Conservation (phyloP, 2,113 vertebrate genomes). For the Plotosus lineatus region DNA sequence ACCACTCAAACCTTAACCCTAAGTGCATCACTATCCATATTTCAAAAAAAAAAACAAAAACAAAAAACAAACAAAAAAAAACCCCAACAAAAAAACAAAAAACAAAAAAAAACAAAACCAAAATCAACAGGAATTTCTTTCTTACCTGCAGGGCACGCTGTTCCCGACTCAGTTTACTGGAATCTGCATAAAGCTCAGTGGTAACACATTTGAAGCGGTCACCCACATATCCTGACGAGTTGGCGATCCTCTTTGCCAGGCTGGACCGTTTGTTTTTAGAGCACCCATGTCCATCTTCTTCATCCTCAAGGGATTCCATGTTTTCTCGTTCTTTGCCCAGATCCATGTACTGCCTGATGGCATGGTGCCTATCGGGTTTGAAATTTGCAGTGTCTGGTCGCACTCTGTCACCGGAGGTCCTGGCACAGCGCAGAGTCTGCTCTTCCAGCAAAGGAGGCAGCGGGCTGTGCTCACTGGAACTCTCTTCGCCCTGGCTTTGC, state of each 20-base stretch:
- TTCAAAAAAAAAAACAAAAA: too few species aligned
- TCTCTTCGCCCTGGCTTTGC: conserved; percentile 53
- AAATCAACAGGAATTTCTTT: not conserved
- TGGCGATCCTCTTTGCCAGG: conserved; percentile 94
- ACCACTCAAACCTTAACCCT: not conserved
- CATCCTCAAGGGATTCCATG: conserved; percentile 69
- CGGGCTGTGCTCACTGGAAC: conserved; percentile 58
- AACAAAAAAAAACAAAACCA: too few species aligned
- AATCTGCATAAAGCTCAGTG: conserved; percentile 95
- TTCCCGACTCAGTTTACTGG: conserved; percentile 96
- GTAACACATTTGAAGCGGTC: conserved; percentile 98
- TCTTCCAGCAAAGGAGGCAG: conserved; percentile 64
- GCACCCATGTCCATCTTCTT: conserved; percentile 65
- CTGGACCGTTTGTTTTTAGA: conserved; percentile 79
- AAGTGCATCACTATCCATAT: too few species aligned
- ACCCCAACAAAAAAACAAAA: too few species aligned
- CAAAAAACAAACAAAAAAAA: too few species aligned
- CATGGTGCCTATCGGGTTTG: conserved; percentile 44
- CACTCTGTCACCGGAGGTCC: conserved; percentile 62
- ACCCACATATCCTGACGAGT: conserved; percentile 96
- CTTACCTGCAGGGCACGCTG: conserved; percentile 98
- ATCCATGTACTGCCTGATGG: conserved; percentile 54
- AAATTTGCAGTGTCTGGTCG: conserved; percentile 44
- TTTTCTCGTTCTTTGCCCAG: conserved; percentile 63
- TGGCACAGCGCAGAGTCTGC: conserved; percentile 68